These are phyloP conservation scores for Balanococcus diminutus DNA, from an alignment of 2,888 invertebrate genomes.

Conservation along the genomic window DNA sequence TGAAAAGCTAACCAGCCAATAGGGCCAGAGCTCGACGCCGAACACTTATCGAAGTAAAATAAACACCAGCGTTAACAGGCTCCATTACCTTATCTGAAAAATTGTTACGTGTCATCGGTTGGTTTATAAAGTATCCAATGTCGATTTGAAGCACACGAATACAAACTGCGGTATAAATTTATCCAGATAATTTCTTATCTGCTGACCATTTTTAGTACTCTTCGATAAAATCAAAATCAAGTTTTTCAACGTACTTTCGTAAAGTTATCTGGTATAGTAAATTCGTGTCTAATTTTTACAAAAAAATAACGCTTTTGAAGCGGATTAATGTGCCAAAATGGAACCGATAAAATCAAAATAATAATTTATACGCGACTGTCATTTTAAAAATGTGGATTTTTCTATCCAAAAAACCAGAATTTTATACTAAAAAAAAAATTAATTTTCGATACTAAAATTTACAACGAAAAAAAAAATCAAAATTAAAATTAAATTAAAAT, in stretches of 20 bases:
- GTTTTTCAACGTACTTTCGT: background rate
- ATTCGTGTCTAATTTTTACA: background rate
- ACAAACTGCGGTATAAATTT: background rate
- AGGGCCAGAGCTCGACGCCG: background rate
- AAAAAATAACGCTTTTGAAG: background rate
- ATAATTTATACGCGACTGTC: background rate
- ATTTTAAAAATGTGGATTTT: background rate
- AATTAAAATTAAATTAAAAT: background rate
- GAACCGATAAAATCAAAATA: background rate
- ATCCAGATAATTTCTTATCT: constrained; percentile 13
- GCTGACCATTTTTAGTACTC: background rate
- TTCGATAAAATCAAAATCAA: background rate
- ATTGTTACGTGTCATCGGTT: background rate
- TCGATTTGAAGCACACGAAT: background rate
- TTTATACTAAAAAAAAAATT: background rate
- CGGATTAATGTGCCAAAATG: background rate
- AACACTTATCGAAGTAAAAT: background rate
- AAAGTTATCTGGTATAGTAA: background rate
- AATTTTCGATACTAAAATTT: background rate
- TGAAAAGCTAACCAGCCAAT: background rate
- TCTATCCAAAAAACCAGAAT: background rate
- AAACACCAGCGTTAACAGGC: background rate
- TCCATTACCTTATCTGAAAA: background rate
- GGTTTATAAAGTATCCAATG: background rate
- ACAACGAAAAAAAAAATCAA: background rate